Evolutionary conservation across 2,113 vertebrate species (phyloP).

Genomic region (Micromys minutus): DNA sequence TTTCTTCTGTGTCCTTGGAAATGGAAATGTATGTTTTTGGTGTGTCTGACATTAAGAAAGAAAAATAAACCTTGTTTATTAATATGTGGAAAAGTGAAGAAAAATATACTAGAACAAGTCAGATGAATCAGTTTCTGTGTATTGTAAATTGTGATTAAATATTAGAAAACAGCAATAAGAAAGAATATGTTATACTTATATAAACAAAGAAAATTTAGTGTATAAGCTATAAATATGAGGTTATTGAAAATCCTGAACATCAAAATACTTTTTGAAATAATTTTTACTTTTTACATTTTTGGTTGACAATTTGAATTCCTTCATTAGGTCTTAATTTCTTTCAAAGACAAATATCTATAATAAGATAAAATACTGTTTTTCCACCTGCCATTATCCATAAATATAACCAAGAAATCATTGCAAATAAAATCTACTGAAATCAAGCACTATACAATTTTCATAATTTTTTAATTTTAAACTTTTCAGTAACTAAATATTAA

Average conservation of each 20-base stretch:
- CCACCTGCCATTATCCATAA: neutral
- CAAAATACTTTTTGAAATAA: neutral
- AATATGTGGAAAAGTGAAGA: neutral
- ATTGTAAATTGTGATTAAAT: neutral
- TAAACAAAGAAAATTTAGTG: neutral
- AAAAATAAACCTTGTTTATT: neutral
- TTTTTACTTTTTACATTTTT: neutral
- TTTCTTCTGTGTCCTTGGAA: neutral
- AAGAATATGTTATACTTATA: neutral
- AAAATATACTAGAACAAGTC: neutral
- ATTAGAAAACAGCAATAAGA: too few species aligned
- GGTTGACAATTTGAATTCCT: neutral
- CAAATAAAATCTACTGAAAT: neutral
- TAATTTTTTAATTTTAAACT: neutral
- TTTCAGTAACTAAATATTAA: neutral
- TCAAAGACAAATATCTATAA: neutral
- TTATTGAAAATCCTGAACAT: neutral
- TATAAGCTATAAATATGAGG: neutral
- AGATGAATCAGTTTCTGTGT: neutral
- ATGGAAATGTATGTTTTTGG: neutral
- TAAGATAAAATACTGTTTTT: neutral
- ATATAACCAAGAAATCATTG: neutral
- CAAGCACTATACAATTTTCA: too few species aligned
- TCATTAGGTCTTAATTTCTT: neutral
- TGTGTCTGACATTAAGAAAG: neutral